phyloP scores from a whole-genome alignment of 1,140 invertebrate species.

The Berghia stephanieae region DNA sequence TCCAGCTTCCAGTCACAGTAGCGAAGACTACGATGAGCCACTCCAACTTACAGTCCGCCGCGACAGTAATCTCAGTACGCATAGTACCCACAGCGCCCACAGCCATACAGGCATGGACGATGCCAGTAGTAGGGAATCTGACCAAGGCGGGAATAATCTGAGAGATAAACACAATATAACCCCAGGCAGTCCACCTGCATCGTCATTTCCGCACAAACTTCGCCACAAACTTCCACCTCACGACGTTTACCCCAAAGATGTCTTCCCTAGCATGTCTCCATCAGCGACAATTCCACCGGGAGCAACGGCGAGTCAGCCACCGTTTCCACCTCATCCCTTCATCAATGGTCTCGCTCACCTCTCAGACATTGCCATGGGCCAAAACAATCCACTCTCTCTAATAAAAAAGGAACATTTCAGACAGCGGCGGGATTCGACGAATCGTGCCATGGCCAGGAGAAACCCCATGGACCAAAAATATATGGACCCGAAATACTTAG shows the following conservation, averaged over 20 bases:
- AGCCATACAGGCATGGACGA: too few relatives aligned
- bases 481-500: conserved; percentile 55
- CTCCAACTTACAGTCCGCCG: conserved; percentile 43
- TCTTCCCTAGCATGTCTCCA: conserved; percentile 29
- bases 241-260: conserved; percentile 18
- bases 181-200: conserved; percentile 37
- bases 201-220: conserved; percentile 55
- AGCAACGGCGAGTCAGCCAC: background rate
- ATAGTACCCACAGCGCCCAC: conserved; percentile 13
- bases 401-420: conserved; percentile 39
- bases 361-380: conserved; percentile 56
- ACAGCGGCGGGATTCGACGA: background rate
- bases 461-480: conserved; percentile 34
- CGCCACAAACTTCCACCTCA: conserved; percentile 52
- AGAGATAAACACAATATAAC: background rate
- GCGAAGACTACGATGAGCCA: conserved; percentile 39
- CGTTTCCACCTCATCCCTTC: conserved; percentile 32
- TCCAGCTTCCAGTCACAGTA: conserved; percentile 35
- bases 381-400: conserved; percentile 46
- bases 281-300: conserved; percentile 40
- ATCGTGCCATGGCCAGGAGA: background rate
- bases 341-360: conserved; percentile 58
- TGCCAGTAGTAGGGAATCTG: conserved; percentile 22
- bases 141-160: background rate
- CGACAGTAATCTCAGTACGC: conserved; percentile 25